These are phyloP conservation scores for Chloroclysta siterata DNA, from an alignment of 2,888 invertebrate genomes.

Conservation along the genomic window DNA sequence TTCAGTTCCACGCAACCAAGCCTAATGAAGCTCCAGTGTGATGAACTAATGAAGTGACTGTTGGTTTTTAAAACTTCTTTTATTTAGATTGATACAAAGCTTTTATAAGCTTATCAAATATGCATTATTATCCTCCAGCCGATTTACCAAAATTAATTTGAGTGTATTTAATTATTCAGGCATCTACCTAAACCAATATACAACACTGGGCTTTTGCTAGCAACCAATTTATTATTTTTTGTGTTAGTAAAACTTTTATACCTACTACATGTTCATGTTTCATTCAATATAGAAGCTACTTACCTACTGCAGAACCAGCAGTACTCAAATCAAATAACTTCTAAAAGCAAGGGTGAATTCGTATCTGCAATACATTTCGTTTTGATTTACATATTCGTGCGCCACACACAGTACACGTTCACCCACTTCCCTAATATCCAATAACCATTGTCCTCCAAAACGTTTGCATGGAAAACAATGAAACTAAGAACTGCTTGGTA, in stretches of 20 bases:
- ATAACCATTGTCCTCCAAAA: conserved; percentile 45
- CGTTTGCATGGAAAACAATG: conserved; percentile 63
- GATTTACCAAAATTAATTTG: too few relatives aligned
- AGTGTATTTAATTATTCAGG: too few relatives aligned
- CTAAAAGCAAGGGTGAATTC: conserved; percentile 18
- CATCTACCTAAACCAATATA: too few relatives aligned
- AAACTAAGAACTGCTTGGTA: conserved; percentile 50
- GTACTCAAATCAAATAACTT: conserved; percentile 18
- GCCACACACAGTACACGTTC: conserved; percentile 30
- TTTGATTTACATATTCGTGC: conserved; percentile 41
- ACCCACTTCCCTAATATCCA: conserved; percentile 42
- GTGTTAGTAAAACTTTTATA: background rate
- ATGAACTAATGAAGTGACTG: too few relatives aligned
- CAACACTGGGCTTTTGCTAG: too few relatives aligned
- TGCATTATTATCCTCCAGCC: too few relatives aligned
- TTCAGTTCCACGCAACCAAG: too few relatives aligned
- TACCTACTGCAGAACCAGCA: background rate
- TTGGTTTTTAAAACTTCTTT: too few relatives aligned
- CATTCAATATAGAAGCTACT: background rate
- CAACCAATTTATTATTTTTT: too few relatives aligned
- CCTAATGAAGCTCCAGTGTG: too few relatives aligned
- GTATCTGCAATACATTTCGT: conserved; percentile 34
- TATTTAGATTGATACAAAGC: too few relatives aligned
- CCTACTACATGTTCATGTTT: background rate
- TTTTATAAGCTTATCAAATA: too few relatives aligned